Base-by-base conservation (phyloP, 2,797 vertebrate genomes). In the Silurus aristotelis region DNA sequence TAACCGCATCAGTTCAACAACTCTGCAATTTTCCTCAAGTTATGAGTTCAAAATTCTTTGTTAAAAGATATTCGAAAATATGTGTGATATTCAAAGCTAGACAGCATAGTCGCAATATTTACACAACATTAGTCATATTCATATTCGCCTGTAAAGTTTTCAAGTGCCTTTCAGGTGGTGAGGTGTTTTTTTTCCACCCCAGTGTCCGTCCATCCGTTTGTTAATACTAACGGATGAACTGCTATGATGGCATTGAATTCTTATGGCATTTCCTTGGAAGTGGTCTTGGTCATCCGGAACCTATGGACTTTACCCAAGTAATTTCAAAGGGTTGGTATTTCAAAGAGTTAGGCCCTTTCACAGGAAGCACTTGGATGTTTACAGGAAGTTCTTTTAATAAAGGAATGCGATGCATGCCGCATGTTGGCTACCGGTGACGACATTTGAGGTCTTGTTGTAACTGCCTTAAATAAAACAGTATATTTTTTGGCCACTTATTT, bases 291-390 rank as follows among this genome's bases (percentile, higher is more conserved):
- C 91, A 88, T 82, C 6, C 75, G 64, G 31, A 76, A 80, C 38
- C 48, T 19, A 56, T 66, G 31, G 25, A 86, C 31, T 79, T 80
- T 68, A 78, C 77, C 55, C 55, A 66, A 61, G 89, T 89, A 55
- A 63, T 90, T 83, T 83, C 88, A 78, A 77, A 84, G 89, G 38
- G 89, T 89, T 84, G 85, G 87, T 67, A 63, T 90, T 83, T 83
- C 88, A 78, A 77, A 84, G 89, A 81, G 90, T 90, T 90, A 88
- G 87, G 88, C 86, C 67, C 90, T 89, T 88, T 89, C 89, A 87
- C 90, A 92, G 95, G 94, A 95, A 95, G 90, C 91, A 90, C 92
- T 94, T 87, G 89, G 84, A 89, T 95, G 93, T 95, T 95, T 94
- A 95, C 95, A 95, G 95, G 95, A 96, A 95, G 88, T 46, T 25